These are phyloP conservation scores for Drosophila malerkotliana DNA, from an alignment of 1,140 invertebrate species.

Conservation along the genomic window DNA sequence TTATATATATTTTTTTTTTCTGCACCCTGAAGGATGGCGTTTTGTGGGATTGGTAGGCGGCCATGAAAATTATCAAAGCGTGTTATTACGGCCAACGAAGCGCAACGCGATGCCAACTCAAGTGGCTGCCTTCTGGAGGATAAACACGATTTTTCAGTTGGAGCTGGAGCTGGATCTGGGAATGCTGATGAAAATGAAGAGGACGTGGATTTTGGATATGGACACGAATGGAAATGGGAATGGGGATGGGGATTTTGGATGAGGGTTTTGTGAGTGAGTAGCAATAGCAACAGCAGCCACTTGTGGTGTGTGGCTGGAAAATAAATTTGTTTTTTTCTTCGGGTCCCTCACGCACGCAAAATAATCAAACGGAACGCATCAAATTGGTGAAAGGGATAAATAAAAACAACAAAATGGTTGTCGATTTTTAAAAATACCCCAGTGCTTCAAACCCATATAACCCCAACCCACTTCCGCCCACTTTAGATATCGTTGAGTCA, in stretches of 20 bases:
- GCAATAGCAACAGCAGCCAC: conserved; percentile 44
- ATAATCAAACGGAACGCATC: conserved; percentile 81
- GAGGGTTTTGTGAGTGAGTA: conserved; percentile 1
- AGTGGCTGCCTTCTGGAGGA: conserved; percentile 54
- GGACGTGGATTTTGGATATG: conserved; percentile 23
- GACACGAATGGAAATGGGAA: conserved; percentile 5
- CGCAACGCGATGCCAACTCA: conserved; percentile 59
- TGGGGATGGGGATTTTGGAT: background rate
- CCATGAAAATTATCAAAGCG: conserved; percentile 83
- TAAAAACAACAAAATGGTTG: conserved; percentile 59
- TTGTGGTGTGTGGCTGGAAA: conserved; percentile 60
- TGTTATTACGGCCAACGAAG: conserved; percentile 79
- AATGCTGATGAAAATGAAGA: conserved; percentile 24
- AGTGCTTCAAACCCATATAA: conserved; percentile 13
- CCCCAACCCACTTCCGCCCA: conserved; percentile 28
- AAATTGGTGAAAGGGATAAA: conserved; percentile 77
- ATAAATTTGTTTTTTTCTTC: conserved; percentile 61
- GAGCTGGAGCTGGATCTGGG: conserved; percentile 11
- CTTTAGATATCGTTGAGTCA: conserved; percentile 62
- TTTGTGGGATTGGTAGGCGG: conserved; percentile 52
- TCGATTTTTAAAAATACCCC: conserved; percentile 68
- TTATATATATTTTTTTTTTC: background rate
- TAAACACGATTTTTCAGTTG: conserved; percentile 18
- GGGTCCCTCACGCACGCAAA: conserved; percentile 62
- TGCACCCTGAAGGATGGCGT: background rate